These are phyloP conservation scores for Halesus radiatus DNA, from an alignment of 1,140 invertebrate genomes.

Conservation along the genomic window DNA sequence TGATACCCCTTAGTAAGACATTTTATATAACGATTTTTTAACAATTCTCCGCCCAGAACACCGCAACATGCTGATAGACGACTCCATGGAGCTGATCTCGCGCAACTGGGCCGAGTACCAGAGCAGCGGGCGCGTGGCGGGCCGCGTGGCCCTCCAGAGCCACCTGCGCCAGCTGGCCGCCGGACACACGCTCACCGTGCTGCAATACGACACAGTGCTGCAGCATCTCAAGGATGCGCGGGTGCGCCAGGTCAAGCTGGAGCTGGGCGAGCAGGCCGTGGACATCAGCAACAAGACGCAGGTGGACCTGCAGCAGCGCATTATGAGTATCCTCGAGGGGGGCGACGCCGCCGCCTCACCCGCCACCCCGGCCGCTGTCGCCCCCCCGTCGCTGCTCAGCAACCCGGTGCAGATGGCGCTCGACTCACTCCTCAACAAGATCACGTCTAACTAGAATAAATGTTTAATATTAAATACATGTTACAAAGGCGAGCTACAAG, in stretches of 20 bases:
- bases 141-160: slow-evolving; percentile 78
- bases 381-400: slow-evolving; percentile 25
- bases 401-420: slow-evolving; percentile 78
- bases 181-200: slow-evolving; percentile 82
- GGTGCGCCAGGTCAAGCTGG: slow-evolving; percentile 79
- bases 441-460: slow-evolving; percentile 38
- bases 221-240: slow-evolving; percentile 75
- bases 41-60: slow-evolving; percentile 76
- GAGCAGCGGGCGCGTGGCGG: slow-evolving; percentile 67
- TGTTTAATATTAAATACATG: no score
- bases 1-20: no score
- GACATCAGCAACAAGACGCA: slow-evolving; percentile 70
- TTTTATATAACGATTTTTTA: no score
- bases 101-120: slow-evolving; percentile 86
- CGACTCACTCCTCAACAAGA: slow-evolving; percentile 77
- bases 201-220: slow-evolving; percentile 86
- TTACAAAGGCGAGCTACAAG: no score
- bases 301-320: slow-evolving; percentile 86
- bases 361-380: slow-evolving; percentile 40
- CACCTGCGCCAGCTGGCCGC: slow-evolving; percentile 85
- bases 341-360: slow-evolving; percentile 63
- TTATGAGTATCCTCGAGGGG: slow-evolving; percentile 85
- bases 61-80: slow-evolving; percentile 94
- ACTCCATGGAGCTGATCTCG: slow-evolving; percentile 84
- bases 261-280: slow-evolving; percentile 74